A percentile compares a stretch with the other conserved stretches of the same genome.
Evolutionary conservation across 2,797 vertebrate genomes (phyloP).

Genomic region (Molossus alvarezi): DNA sequence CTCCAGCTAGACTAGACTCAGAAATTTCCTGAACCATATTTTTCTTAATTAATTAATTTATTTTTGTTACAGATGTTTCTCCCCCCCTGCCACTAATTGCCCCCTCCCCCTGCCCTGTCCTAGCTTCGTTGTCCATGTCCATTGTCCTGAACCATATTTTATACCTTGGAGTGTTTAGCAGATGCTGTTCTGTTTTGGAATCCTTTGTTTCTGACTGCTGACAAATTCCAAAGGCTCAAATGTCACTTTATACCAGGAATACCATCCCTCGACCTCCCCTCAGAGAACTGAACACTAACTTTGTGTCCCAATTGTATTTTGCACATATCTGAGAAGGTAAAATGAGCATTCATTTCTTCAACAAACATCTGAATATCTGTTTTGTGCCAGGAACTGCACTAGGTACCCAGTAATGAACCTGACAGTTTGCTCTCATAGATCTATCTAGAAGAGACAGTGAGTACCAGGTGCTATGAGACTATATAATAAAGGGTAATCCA

Average conservation of each 20-base stretch:
- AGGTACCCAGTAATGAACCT: constrained; percentile 10
- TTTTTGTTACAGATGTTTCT: too few species aligned
- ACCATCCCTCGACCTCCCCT: background rate
- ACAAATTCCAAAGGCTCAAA: background rate
- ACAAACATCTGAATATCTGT: background rate
- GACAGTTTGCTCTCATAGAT: background rate
- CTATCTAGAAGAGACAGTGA: background rate
- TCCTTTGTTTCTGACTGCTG: background rate
- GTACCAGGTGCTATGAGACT: background rate
- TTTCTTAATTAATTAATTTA: background rate
- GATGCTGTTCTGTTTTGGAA: constrained; percentile 26
- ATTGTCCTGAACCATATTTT: background rate
- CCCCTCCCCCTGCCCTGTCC: too few species aligned
- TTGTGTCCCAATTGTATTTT: background rate
- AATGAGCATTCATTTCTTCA: constrained; percentile 18
- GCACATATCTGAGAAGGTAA: constrained; percentile 2
- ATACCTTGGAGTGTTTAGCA: background rate
- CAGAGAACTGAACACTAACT: constrained; percentile 7
- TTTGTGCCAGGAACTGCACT: background rate
- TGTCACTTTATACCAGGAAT: constrained; percentile 8
- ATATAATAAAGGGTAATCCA: background rate
- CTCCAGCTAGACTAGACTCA: background rate
- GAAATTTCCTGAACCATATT: background rate
- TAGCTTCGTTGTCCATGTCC: too few species aligned
- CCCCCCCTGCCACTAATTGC: too few species aligned